Base-by-base conservation (phyloP, 2,797 vertebrate species). In the Lates japonicus region DNA sequence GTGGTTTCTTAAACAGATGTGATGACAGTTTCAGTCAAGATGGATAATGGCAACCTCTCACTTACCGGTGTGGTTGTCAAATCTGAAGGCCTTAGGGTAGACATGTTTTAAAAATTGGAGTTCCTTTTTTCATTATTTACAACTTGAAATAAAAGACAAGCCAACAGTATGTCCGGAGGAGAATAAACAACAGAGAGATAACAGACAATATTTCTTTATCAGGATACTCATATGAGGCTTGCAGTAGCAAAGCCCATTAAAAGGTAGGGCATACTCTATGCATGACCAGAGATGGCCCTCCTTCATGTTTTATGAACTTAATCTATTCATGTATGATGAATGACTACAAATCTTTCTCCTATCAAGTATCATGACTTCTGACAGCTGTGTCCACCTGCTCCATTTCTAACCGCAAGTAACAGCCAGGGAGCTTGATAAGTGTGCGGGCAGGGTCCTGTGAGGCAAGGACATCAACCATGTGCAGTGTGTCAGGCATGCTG, bases 341-440 rank as follows among this genome's bases (percentile, higher is more conserved):
- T 87, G 79, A 81, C 52, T 70, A 76, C 85, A 87, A 88, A 89
- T 87, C 61, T 55, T 58, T 70, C 29, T 49, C 62, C 42, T 49
- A 17, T 76, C 0, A 8, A 62, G 58, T 44, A 19, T 75, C 63
- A 46, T 66, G 51, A 71, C 65, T 49, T 67, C 63, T 80, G 83
- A 87, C 91, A 89, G 77, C 83, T 88, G 89, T 49, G 66, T 73
- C 80, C 89, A 90, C 73, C 87, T 91, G 91, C 84, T 86, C 81
- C 48, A 25, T 70, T 70, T 82, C 63, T 66, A 57, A 75, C 60
- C 31, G 5, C 48, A 64, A 65, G 35, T 61, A 76, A 81, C 70
- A 54, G 68, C 58, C 57, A 29, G 59, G 55, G 63, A 37, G 72
- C 37, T 39, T 42, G 51, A 59, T 46, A 70, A 49, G 80, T 29